These are phyloP conservation scores for Paratilapia polleni DNA, from an alignment of 2,113 vertebrate genomes.

Conservation along the genomic window DNA sequence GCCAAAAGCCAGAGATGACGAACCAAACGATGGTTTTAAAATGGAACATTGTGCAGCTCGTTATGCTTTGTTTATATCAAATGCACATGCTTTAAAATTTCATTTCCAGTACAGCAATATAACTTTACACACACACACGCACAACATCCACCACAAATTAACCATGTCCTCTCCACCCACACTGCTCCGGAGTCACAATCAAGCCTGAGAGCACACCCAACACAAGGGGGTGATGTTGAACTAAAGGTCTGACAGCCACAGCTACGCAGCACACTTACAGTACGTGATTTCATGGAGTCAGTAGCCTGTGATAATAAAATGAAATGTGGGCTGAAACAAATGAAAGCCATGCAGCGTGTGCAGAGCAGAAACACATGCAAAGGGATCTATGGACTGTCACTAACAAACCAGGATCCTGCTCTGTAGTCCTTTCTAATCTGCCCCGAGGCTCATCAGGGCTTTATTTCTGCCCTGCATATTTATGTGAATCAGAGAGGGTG, in stretches of 20 bases:
- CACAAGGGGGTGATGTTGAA: slow-evolving; percentile 61
- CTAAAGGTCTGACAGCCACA: not conserved
- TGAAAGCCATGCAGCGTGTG: slow-evolving; percentile 54
- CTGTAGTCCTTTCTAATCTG: slow-evolving; percentile 73
- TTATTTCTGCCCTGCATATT: slow-evolving; percentile 77
- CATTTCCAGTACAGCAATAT: slow-evolving; percentile 35
- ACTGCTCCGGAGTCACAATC: not conserved
- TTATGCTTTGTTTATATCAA: slow-evolving; percentile 72
- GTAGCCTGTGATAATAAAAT: slow-evolving; percentile 54
- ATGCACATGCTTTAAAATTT: slow-evolving; percentile 57
- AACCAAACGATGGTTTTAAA: slow-evolving; percentile 66
- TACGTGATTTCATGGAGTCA: not conserved
- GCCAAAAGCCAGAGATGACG: slow-evolving; percentile 60
- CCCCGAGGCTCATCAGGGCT: slow-evolving; percentile 70
- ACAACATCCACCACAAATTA: slow-evolving; percentile 30
- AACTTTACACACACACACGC: slow-evolving; percentile 12
- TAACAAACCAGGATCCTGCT: slow-evolving; percentile 71
- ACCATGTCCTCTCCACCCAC: slow-evolving; percentile 15
- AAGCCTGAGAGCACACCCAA: not conserved
- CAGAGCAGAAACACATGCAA: slow-evolving; percentile 66
- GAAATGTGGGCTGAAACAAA: slow-evolving; percentile 54
- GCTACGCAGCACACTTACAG: not conserved
- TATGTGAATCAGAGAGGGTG: slow-evolving; percentile 66
- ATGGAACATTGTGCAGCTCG: slow-evolving; percentile 71
- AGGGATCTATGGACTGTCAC: slow-evolving; percentile 60